phyloP scores from a whole-genome alignment of 2,113 vertebrate genomes.

The Calypte anna region DNA sequence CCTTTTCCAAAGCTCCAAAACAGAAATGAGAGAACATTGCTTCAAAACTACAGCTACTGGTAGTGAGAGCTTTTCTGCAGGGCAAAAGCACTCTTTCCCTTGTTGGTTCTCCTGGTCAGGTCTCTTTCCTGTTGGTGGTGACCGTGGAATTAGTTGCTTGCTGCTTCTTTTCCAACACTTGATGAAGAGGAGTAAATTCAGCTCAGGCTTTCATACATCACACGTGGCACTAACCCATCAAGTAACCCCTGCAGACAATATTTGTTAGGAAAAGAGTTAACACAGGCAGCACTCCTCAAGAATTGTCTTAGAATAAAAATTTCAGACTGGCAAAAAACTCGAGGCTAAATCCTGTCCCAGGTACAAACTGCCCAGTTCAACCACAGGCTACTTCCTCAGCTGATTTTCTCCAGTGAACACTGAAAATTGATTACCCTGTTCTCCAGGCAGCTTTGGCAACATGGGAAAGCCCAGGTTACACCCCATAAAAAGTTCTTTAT shows the following conservation, averaged over 20 bases:
- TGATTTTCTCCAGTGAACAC: not conserved
- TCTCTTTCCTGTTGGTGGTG: not conserved
- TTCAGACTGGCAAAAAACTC: not conserved
- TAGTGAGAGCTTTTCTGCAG: not conserved
- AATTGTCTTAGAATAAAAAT: not conserved
- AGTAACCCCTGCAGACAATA: constrained; percentile 87
- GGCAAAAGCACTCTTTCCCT: not conserved
- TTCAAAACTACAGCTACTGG: constrained; percentile 14
- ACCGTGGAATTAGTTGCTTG: not conserved
- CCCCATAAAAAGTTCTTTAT: not conserved
- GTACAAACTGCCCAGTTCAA: not conserved
- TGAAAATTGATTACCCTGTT: not conserved
- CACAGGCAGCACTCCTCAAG: not conserved
- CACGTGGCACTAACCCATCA: constrained; percentile 86
- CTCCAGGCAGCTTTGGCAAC: not conserved
- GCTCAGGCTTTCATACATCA: not conserved
- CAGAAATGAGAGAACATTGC: not conserved
- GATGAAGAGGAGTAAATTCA: constrained; percentile 46
- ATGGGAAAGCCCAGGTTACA: not conserved
- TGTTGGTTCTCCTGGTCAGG: not conserved
- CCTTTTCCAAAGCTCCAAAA: constrained; percentile 5
- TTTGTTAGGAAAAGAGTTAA: not conserved
- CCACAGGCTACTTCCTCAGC: fast-evolving
- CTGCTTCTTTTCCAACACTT: constrained; percentile 36
- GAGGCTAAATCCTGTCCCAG: not conserved